A percentile compares a stretch with the other conserved stretches of the same genome.
Evolutionary conservation across 2,113 vertebrate species (phyloP).

Genomic region (rat (Rattus norvegicus)): DNA sequence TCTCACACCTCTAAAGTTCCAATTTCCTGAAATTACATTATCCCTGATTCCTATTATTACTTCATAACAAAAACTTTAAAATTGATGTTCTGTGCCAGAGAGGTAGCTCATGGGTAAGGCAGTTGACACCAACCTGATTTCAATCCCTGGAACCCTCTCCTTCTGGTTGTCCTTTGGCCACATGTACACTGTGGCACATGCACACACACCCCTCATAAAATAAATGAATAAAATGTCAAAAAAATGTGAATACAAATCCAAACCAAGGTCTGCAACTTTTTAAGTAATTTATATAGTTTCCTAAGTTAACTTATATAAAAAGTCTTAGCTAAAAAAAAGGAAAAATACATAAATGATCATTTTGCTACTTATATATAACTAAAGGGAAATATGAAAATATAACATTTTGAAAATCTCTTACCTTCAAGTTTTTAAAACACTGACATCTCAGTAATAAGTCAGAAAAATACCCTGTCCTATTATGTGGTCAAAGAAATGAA

Average conservation of each 20-base stretch:
- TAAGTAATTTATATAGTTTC: not conserved
- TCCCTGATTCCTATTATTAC: not conserved
- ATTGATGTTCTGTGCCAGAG: not conserved
- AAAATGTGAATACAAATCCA: slow-evolving; percentile 6
- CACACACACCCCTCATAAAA: not conserved
- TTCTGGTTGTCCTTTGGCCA: not conserved
- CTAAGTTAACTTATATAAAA: not conserved
- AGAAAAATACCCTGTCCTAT: not conserved
- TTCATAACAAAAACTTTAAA: not conserved
- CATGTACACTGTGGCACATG: not conserved
- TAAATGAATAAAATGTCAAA: not conserved
- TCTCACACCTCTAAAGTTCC: not conserved
- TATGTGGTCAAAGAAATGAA: slow-evolving; percentile 13
- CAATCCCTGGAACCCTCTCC: not conserved
- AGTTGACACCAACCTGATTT: not conserved
- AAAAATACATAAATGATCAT: not conserved
- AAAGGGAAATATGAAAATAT: slow-evolving; percentile 47
- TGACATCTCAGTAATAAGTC: not conserved
- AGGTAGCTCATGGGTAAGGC: not conserved
- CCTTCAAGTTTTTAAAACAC: slow-evolving; percentile 9
- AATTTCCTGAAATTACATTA: slow-evolving; percentile 24
- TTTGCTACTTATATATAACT: not conserved
- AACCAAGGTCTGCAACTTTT: slow-evolving; percentile 24
- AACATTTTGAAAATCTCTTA: slow-evolving; percentile 30
- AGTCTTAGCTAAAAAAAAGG: not conserved